phyloP scores from a whole-genome alignment of 1,140 invertebrate species.

The Zelostemma sp. region DNA sequence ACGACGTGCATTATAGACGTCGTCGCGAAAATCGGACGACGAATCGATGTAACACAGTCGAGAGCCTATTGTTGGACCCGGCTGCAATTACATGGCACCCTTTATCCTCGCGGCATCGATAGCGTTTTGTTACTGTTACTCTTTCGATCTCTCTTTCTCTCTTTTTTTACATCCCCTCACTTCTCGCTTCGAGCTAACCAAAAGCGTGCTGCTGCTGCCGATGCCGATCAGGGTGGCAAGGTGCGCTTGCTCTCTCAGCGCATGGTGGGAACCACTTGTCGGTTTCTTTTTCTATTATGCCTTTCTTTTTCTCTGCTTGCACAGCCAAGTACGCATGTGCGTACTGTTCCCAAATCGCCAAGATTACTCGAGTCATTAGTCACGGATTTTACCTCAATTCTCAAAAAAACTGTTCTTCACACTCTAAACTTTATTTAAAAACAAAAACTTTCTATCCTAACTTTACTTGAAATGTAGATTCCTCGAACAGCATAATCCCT shows the following conservation, averaged over 20 bases:
- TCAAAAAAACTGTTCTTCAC: no score
- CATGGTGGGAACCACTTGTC: slow-evolving; percentile 68
- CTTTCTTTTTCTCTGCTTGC: no score
- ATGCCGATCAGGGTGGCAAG: slow-evolving; percentile 38
- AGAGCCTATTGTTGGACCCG: slow-evolving; percentile 58
- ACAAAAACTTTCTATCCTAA: no score
- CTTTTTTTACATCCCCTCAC: slow-evolving; percentile 19
- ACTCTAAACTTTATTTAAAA: no score
- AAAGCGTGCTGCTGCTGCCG: slow-evolving; percentile 43
- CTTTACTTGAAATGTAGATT: no score
- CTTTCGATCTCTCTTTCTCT: slow-evolving; percentile 32
- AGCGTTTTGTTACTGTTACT: slow-evolving; percentile 68
- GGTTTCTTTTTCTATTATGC: slow-evolving; percentile 32
- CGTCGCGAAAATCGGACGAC: slow-evolving; percentile 56
- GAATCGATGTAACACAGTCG: slow-evolving; percentile 69
- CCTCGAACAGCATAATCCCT: no score
- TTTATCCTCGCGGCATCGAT: slow-evolving; percentile 55
- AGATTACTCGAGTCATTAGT: no score
- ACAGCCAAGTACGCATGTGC: no score
- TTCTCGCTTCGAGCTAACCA: no score
- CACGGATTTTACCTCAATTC: no score
- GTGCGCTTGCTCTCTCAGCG: slow-evolving; percentile 39
- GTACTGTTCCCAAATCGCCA: no score
- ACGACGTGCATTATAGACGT: slow-evolving; percentile 43
- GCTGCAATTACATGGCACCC: slow-evolving; percentile 64